Evolutionary conservation across 2,888 invertebrate genomes (phyloP).

Genomic region (Ephialtes manifestator): DNA sequence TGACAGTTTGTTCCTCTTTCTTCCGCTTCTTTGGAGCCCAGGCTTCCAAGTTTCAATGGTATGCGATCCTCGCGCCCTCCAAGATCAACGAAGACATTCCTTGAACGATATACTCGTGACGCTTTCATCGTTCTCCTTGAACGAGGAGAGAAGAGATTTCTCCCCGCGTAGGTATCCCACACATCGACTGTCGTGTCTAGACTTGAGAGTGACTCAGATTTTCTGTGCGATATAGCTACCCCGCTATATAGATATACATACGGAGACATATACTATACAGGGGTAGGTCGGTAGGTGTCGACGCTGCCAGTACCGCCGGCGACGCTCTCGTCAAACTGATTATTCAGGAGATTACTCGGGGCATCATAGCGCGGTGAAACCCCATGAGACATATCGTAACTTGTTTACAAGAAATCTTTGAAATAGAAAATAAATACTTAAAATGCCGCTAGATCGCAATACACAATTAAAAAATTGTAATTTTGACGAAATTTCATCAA

Average conservation of each 20-base stretch:
- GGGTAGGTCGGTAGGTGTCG: background rate
- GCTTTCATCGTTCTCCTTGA: slow-evolving; percentile 16
- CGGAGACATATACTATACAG: background rate
- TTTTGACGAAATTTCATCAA: no score
- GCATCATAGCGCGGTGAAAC: slow-evolving; percentile 28
- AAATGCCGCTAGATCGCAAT: no score
- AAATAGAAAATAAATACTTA: no score
- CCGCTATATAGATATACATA: background rate
- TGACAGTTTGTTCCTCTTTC: background rate
- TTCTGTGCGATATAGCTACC: slow-evolving; percentile 25
- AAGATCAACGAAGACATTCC: slow-evolving; percentile 6
- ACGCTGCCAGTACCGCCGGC: background rate
- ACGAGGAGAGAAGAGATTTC: background rate
- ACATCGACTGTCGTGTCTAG: slow-evolving; percentile 34
- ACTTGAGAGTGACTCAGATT: slow-evolving; percentile 51
- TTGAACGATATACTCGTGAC: background rate
- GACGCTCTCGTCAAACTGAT: slow-evolving; percentile 6
- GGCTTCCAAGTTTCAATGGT: background rate
- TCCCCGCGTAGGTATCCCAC: background rate
- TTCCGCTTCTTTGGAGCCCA: background rate
- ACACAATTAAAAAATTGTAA: no score
- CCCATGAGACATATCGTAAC: no score
- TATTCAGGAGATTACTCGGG: slow-evolving; percentile 12
- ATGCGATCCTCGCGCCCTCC: background rate
- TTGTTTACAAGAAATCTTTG: no score